Percentiles rank a stretch among this genome's conserved stretches.
Evolutionary conservation across 2,888 invertebrate genomes (phyloP).

Genomic region (Hoplodrina ambigua): DNA sequence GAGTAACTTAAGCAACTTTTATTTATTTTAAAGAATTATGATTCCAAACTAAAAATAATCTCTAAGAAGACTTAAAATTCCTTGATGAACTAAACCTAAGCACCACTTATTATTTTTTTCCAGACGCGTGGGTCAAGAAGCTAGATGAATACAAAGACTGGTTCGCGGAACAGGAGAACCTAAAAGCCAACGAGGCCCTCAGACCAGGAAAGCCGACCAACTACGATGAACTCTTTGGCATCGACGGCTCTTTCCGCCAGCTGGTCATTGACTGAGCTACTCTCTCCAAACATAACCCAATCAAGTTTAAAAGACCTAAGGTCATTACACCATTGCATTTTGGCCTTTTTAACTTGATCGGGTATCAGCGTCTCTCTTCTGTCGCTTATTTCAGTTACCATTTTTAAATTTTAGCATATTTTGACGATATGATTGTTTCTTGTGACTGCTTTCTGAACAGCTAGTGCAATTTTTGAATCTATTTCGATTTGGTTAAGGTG

Average conservation of each 20-base stretch:
- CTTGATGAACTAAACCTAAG: not conserved
- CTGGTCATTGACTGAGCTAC: slow-evolving; percentile 93
- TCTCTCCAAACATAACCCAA: slow-evolving; percentile 32
- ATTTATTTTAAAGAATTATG: too few species aligned
- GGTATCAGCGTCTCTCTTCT: slow-evolving; percentile 69
- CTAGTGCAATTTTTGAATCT: slow-evolving; percentile 24
- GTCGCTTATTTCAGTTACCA: slow-evolving; percentile 80
- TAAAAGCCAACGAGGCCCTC: slow-evolving; percentile 94
- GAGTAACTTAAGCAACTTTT: too few species aligned
- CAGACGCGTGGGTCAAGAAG: slow-evolving; percentile 95
- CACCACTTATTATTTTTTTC: slow-evolving; percentile 58
- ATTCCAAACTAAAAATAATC: too few species aligned
- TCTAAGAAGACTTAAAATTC: not conserved
- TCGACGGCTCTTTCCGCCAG: slow-evolving; percentile 97
- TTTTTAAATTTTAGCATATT: slow-evolving; percentile 66
- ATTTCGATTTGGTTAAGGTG: slow-evolving; percentile 24
- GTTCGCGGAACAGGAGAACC: slow-evolving; percentile 94
- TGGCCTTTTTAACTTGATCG: slow-evolving; percentile 62
- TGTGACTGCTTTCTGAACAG: slow-evolving; percentile 38
- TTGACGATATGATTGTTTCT: slow-evolving; percentile 51
- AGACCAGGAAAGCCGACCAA: slow-evolving; percentile 96
- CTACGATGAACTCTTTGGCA: slow-evolving; percentile 96
- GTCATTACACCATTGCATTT: slow-evolving; percentile 6
- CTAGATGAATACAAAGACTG: slow-evolving; percentile 94
- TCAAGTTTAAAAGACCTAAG: slow-evolving; percentile 54